These are phyloP conservation scores for Sparidentex hasta DNA, from an alignment of 2,797 vertebrate species.

Conservation along the genomic window DNA sequence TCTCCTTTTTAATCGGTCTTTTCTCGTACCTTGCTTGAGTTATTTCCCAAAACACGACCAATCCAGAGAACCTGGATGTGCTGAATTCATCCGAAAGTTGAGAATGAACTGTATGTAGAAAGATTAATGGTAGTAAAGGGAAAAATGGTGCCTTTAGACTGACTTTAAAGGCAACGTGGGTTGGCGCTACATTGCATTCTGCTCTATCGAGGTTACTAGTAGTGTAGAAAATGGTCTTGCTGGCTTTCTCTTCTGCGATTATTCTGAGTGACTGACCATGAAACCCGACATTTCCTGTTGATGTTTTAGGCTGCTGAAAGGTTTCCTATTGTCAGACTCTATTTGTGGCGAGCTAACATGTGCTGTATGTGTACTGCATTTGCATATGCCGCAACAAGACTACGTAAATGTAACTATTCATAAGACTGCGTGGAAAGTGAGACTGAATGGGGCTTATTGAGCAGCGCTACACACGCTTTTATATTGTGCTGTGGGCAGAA, in stretches of 20 bases:
- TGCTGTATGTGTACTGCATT: constrained; percentile 2
- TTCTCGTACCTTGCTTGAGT: background rate
- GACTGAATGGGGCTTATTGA: background rate
- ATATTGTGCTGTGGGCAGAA: background rate
- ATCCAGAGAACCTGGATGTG: background rate
- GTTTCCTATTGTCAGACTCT: background rate
- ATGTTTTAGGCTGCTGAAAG: constrained; percentile 7
- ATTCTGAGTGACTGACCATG: background rate
- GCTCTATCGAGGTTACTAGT: background rate
- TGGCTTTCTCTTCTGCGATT: background rate
- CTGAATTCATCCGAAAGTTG: background rate
- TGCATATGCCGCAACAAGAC: constrained; percentile 19
- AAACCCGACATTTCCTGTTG: constrained; percentile 39
- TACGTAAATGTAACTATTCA: constrained; percentile 3
- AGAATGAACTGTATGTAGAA: too few relatives aligned
- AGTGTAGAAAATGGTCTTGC: background rate
- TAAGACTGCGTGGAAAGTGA: too few relatives aligned
- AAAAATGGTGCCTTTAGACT: background rate
- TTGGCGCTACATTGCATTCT: constrained; percentile 8
- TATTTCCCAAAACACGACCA: background rate
- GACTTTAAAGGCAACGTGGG: background rate
- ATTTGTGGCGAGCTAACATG: constrained; percentile 1
- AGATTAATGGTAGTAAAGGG: background rate
- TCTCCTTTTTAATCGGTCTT: too few relatives aligned
- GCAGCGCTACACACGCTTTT: background rate